phyloP scores from a whole-genome alignment of 2,888 invertebrate species.

The Macropis europaea region DNA sequence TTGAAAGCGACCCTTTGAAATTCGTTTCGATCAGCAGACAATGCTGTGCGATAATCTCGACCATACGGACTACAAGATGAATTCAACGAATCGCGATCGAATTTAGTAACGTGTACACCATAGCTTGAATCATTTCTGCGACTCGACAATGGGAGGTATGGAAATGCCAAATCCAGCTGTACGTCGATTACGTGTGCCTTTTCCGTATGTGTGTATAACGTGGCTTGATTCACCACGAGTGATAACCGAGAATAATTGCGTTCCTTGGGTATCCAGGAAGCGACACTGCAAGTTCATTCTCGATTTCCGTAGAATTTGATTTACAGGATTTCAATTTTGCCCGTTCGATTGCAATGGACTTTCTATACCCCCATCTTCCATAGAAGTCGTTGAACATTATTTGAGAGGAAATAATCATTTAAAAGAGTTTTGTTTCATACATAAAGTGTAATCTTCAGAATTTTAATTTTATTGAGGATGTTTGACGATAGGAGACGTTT shows the following conservation, averaged over 20 bases:
- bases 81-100: conserved; percentile 46
- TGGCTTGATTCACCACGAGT: background rate
- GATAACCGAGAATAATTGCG: background rate
- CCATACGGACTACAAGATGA: conserved; percentile 24
- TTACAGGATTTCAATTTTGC: conserved; percentile 20
- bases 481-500: too few relatives aligned
- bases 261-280: conserved; percentile 2
- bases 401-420: too few relatives aligned
- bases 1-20: conserved; percentile 21
- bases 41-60: conserved; percentile 25
- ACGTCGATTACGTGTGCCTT: conserved; percentile 21
- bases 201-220: conserved; percentile 6
- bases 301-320: conserved; percentile 3
- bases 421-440: too few relatives aligned
- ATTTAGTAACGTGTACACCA: conserved; percentile 36
- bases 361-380: too few relatives aligned
- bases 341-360: background rate
- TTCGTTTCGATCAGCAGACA: background rate
- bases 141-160: conserved; percentile 53
- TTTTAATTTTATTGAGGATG: too few relatives aligned
- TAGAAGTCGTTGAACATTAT: too few relatives aligned
- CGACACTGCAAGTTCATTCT: background rate
- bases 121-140: conserved; percentile 50
- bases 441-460: too few relatives aligned
- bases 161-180: conserved; percentile 55